Evolutionary conservation across 2,113 vertebrate genomes (phyloP), one percentile per base, ranked within the genome.

Genomic region (Siphamia tubifer): DNA sequence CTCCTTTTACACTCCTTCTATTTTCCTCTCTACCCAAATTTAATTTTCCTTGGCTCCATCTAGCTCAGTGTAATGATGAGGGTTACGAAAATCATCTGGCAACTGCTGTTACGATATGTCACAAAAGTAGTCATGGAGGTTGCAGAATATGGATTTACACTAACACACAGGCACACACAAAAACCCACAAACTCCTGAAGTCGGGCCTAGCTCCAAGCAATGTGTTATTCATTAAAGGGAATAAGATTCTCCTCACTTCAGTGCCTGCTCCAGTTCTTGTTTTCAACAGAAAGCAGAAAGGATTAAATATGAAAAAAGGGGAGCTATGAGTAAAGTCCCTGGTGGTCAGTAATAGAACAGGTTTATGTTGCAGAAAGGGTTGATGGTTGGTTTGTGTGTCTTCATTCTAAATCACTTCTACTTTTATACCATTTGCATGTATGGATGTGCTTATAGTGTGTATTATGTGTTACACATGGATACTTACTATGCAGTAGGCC

Each of bases 401-500:
- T 58, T 44, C 24, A 44, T 11, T 19, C 23, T 15, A 5, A 4
- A 11, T 56, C 36, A 17, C 28, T 32, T 5, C 6, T 20, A 20
- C 35, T 15, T 62, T 30, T 11, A 11, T 39, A 28, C 2, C 8
- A 9, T 54, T 48, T 55, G 42, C 2, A 8, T 16, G 52, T 15
- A 2, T 53, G 9, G 5, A 8, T 19, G 27, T 27, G 12, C 6
- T 23, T 5, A 3, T 2, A 16, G 42, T 16, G 10, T 49, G 48
- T 61, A 4, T 24, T 31, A 13, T 17, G 28, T 2, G 7, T 35
- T 12, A 4, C 8, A 1, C 53, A 30, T 0, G 58, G 53, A n/a
- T 3, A 90, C 89, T 90, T 52, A 90, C 89, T 78, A 87, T 88
- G 84, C 82, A 87, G 86, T 83, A 89, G 84, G 97, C 96, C 92